Conservation (phyloP, 2,113 vertebrate genomes). For the Oreocharis arfaki region DNA sequence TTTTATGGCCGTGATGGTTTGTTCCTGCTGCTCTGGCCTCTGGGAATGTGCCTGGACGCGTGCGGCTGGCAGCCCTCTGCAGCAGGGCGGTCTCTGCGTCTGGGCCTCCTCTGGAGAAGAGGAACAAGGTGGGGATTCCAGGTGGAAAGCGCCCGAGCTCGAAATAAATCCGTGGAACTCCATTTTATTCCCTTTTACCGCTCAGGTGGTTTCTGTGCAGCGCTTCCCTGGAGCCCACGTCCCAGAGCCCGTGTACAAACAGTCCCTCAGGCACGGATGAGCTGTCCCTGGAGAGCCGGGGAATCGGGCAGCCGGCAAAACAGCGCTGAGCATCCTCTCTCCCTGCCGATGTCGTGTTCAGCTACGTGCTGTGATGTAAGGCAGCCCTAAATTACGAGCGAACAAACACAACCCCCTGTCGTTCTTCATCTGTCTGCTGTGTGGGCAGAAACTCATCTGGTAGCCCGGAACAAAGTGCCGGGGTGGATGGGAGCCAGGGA, state of each 20-base stretch:
- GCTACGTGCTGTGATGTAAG: background rate
- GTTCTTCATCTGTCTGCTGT: background rate
- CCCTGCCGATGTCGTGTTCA: background rate
- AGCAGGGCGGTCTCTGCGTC: background rate
- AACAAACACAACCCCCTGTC: background rate
- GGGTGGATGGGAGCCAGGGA: background rate
- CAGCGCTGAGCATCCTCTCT: background rate
- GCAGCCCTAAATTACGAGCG: background rate
- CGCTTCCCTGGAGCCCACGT: background rate
- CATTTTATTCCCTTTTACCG: background rate
- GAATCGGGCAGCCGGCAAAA: fast-evolving
- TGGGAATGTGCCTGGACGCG: background rate
- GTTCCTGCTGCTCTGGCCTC: background rate
- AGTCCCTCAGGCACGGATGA: background rate
- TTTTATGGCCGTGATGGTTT: background rate
- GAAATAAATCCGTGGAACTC: fast-evolving
- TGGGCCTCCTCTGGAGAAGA: background rate
- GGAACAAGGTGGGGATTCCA: background rate
- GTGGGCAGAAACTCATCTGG: background rate
- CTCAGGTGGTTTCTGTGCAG: background rate
- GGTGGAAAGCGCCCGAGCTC: background rate
- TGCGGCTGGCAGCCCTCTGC: background rate
- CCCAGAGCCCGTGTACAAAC: background rate
- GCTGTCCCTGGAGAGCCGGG: background rate
- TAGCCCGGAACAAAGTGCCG: background rate